phyloP scores from a whole-genome alignment of 53 echinoderm and acorn worm species.

The Holothuria leucospilota region DNA sequence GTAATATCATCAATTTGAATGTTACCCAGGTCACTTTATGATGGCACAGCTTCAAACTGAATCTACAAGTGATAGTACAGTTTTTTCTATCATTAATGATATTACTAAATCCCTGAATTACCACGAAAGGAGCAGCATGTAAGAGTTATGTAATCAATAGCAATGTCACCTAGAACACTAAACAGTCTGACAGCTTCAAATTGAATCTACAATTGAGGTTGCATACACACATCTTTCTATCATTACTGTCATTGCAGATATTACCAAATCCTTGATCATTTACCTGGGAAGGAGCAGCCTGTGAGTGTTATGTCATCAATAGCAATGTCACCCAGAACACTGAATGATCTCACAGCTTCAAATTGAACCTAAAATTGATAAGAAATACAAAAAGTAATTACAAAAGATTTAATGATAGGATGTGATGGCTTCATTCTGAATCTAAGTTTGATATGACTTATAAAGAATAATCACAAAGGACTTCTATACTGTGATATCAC shows the following conservation, averaged over 20 bases:
- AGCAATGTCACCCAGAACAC: slow-evolving; percentile 78
- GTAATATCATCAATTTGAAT: no score
- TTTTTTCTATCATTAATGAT: no score
- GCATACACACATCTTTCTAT: not conserved
- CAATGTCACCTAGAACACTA: slow-evolving; percentile 80
- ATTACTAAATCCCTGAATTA: no score
- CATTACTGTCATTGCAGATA: not conserved
- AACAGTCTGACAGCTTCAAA: slow-evolving; percentile 77
- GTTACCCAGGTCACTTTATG: no score
- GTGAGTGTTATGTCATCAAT: slow-evolving; percentile 76
- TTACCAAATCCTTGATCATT: not conserved
- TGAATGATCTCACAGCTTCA: slow-evolving; percentile 71
- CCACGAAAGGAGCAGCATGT: no score
- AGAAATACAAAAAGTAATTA: no score
- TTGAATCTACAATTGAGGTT: slow-evolving; percentile 52
- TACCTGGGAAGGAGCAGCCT: slow-evolving; percentile 79
- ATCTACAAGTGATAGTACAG: no score
- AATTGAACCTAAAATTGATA: slow-evolving; percentile 54
- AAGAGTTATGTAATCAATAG: slow-evolving; percentile 65
- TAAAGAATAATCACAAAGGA: no score
- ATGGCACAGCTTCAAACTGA: no score
- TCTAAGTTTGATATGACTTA: no score
- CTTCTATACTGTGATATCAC: no score
- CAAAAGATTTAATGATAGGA: not conserved
- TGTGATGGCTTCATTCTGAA: no score